Base-by-base conservation (phyloP, 2,113 vertebrate genomes). In the Hyaena hyaena region DNA sequence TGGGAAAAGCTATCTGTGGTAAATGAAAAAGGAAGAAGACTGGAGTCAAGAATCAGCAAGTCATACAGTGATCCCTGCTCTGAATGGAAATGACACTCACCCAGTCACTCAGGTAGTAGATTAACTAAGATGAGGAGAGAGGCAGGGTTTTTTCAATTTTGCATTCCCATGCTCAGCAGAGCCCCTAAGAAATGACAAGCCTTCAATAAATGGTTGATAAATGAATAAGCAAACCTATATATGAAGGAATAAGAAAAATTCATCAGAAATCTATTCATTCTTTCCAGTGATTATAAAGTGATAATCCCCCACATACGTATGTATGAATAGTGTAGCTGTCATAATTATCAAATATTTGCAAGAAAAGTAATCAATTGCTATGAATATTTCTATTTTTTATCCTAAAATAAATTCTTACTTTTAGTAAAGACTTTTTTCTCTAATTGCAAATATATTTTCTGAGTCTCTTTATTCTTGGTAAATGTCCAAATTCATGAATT, bases 301-400 rank as follows among this genome's bases (percentile, higher is more conserved):
- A 88, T 66, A 66, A 88, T 50, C 15, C 28, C 17, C 66, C 23
- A 74, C 1, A 3, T 31, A 82, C 1, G 11, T 35, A 82, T 39
- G 16, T 53, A 43, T 96, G 12, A 66, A 87, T 73, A 50, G 7
- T 53, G 3, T 12, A 92, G 63, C 10, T 11, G 55, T 58, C 26
- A 95, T 17, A 95, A 89, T 66, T 82, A 92, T 76, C 88, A 98
- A 94, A 93, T 79, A 97, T 82, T 88, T 48, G 4, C 23, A 74
- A 81, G 53, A 96, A 89, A 74, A 86, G 28, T 80, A 33, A 96
- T 48, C 21, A 39, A 31, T 71, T 73, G 77, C 73, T 45, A 92
- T 63, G 1, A 92, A n/a, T 96, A 93, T 81, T 93, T 85, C 24
- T 23, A 93, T 63, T 93, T 88, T 12, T 95, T 71, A 65, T 24